Percentiles rank a stretch among this genome's conserved stretches.
These are phyloP conservation scores for Alviniconcha strummeri DNA, from an alignment of 2,888 invertebrate genomes.

Conservation along the genomic window DNA sequence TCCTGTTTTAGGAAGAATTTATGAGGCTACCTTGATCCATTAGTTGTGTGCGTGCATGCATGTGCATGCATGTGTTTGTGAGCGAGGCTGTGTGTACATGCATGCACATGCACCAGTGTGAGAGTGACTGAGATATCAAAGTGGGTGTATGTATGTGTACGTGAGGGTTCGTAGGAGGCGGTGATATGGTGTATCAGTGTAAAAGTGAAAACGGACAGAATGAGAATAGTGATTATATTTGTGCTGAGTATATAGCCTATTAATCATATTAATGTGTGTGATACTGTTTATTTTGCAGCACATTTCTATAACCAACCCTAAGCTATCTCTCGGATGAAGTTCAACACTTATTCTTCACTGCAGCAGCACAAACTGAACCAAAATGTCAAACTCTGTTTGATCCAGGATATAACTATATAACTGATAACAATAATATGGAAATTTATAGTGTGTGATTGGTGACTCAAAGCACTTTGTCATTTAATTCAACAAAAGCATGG, in stretches of 20 bases:
- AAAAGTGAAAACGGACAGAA: not conserved
- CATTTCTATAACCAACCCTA: not conserved
- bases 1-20: not conserved
- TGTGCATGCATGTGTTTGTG: constrained; percentile 7
- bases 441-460: too few relatives aligned
- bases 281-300: not conserved
- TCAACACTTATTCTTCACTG: too few relatives aligned
- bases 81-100: not conserved
- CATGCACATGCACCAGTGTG: not conserved
- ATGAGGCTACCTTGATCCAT: not conserved
- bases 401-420: too few relatives aligned
- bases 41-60: not conserved
- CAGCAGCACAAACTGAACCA: too few relatives aligned
- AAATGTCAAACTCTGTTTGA: too few relatives aligned
- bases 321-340: not conserved
- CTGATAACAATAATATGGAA: too few relatives aligned
- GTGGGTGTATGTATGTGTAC: constrained; percentile 2
- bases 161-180: not conserved
- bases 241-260: not conserved
- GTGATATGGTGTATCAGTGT: not conserved
- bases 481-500: too few relatives aligned
- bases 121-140: not conserved
- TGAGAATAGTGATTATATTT: not conserved
- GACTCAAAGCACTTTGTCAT: too few relatives aligned
- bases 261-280: not conserved